Conservation (phyloP, 2,113 vertebrate genomes). For the Spizaetus ornatus region DNA sequence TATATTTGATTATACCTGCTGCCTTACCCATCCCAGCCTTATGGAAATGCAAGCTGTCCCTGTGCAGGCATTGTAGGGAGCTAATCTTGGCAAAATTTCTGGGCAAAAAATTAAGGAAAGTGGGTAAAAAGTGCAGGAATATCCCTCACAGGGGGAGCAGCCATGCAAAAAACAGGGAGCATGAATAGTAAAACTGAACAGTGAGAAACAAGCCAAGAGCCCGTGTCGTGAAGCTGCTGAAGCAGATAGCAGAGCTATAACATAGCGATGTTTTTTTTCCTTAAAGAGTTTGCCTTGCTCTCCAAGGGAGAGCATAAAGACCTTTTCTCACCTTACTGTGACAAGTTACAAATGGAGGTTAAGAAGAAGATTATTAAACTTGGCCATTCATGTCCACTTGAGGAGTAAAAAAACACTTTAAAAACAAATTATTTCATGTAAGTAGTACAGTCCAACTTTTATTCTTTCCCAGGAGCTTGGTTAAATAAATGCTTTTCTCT, state of each 20-base stretch:
- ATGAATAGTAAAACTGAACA: neutral
- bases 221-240: fast-evolving
- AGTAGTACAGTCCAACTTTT: neutral
- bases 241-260: neutral
- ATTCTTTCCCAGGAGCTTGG: neutral
- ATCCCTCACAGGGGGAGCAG: neutral
- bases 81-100: neutral
- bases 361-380: neutral
- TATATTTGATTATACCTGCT: neutral
- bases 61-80: neutral
- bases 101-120: neutral
- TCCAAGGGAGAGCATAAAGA: neutral
- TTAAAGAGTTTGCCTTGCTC: neutral
- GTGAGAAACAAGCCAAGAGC: neutral
- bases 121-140: neutral
- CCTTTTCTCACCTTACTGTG: neutral
- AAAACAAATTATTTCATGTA: neutral
- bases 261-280: neutral
- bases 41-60: fast-evolving
- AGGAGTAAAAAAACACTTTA: neutral
- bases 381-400: neutral
- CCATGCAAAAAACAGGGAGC: neutral
- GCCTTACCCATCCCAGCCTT: neutral
- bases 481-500: neutral
- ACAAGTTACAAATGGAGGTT: neutral